Evolutionary conservation across 1,140 invertebrate species (phyloP).

Genomic region (Elysia chlorotica): DNA sequence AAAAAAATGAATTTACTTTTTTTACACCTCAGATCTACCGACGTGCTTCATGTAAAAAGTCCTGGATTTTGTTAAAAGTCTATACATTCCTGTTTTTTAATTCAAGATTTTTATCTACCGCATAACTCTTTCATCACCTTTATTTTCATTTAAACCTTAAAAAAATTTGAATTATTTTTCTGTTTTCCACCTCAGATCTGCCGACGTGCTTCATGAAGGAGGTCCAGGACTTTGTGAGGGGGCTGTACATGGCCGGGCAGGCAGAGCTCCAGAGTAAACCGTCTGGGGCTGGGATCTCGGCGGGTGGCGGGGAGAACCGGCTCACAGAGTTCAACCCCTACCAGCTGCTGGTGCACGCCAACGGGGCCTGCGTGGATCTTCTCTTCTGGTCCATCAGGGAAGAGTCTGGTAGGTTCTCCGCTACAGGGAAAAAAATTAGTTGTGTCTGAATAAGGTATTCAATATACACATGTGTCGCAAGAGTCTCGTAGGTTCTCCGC

Average conservation of each 20-base stretch:
- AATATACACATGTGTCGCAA: no score
- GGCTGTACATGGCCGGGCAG: slow-evolving; percentile 87
- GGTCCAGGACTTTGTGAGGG: slow-evolving; percentile 88
- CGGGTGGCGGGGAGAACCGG: slow-evolving; percentile 36
- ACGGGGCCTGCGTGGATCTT: slow-evolving; percentile 95
- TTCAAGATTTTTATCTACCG: not conserved
- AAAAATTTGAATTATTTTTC: not conserved
- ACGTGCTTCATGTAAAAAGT: slow-evolving; percentile 85
- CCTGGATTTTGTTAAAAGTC: not conserved
- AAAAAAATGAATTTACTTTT: not conserved
- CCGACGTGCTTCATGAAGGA: slow-evolving; percentile 90
- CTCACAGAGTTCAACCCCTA: slow-evolving; percentile 72
- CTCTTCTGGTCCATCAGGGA: slow-evolving; percentile 97
- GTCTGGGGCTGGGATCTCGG: no score
- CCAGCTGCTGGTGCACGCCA: slow-evolving; percentile 96
- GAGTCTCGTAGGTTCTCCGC: no score
- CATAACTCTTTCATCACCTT: no score
- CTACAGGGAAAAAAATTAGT: no score
- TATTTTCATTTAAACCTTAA: no score
- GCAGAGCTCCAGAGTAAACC: slow-evolving; percentile 73
- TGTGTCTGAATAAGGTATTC: no score
- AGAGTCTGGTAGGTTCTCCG: slow-evolving; percentile 92
- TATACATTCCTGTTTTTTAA: slow-evolving; percentile 1
- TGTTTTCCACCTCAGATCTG: slow-evolving; percentile 69
- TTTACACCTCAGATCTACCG: slow-evolving; percentile 73